A percentile compares a stretch with the other conserved stretches of the same genome.
phyloP scores from a whole-genome alignment of 2,113 vertebrate genomes.

The Platanista minor region DNA sequence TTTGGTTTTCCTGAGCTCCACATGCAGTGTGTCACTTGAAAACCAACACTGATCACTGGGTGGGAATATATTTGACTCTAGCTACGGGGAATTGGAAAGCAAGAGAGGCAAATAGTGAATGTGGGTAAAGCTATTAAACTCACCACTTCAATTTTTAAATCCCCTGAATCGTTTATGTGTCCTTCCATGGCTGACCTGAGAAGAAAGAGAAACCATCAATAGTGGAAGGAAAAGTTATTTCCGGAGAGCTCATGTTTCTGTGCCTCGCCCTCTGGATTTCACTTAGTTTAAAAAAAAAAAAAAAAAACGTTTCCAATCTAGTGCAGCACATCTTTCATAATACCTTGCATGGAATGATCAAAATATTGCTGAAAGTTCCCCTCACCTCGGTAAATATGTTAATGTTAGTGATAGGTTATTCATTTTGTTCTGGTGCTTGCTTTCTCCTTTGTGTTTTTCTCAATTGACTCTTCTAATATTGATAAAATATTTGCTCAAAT shows the following conservation, averaged over 20 bases:
- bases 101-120: neutral
- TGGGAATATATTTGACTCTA: slow-evolving; percentile 44
- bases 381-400: neutral
- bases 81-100: slow-evolving; percentile 23
- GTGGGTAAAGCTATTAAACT: neutral
- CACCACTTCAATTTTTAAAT: neutral
- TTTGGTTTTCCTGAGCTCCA: slow-evolving; percentile 30
- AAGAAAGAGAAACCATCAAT: neutral
- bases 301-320: neutral
- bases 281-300: neutral
- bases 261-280: neutral
- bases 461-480: neutral
- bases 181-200: neutral
- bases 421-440: neutral
- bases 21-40: slow-evolving; percentile 15
- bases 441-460: slow-evolving; percentile 13
- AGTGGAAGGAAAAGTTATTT: neutral
- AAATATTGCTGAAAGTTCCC: neutral
- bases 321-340: neutral
- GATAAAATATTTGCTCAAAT: neutral
- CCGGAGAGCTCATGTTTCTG: neutral
- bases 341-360: neutral
- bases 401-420: neutral
- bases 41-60: slow-evolving; percentile 35
- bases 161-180: neutral